A percentile compares a stretch with the other conserved stretches of the same genome.
Conservation (phyloP, 2,113 vertebrate genomes). For the Dendrocopos noguchii region DNA sequence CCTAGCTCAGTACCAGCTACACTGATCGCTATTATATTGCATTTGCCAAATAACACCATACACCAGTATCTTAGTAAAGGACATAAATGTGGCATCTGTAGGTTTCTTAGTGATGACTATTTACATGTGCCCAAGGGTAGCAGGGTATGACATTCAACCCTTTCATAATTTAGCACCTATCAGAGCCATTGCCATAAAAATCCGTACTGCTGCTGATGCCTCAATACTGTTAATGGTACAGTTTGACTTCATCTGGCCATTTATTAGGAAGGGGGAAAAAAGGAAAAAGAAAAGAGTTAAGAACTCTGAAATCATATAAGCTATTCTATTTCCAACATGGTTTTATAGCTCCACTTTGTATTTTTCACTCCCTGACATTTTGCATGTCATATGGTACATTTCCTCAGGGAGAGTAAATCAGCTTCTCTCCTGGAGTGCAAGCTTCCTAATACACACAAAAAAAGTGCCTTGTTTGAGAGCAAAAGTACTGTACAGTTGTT, state of each 20-base stretch:
- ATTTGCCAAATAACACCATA: neutral
- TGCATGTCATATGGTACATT: slow-evolving; percentile 60
- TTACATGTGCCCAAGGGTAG: neutral
- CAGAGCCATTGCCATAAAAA: neutral
- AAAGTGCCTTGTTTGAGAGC: slow-evolving; percentile 65
- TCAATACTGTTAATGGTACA: neutral
- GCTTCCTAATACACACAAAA: slow-evolving; percentile 69
- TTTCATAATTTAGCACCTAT: neutral
- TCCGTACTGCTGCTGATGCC: neutral
- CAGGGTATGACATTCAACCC: neutral
- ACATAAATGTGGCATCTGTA: neutral
- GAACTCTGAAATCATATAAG: neutral
- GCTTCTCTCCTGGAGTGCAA: slow-evolving; percentile 71
- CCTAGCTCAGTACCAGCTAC: neutral
- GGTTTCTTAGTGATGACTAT: neutral
- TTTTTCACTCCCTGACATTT: slow-evolving; percentile 64
- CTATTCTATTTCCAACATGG: slow-evolving; percentile 39
- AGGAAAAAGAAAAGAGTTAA: neutral
- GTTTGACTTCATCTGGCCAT: slow-evolving; percentile 43
- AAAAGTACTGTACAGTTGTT: slow-evolving; percentile 73
- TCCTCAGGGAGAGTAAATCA: slow-evolving; percentile 76
- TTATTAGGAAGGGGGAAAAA: neutral
- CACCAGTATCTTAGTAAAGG: neutral
- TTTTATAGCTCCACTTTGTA: slow-evolving; percentile 30
- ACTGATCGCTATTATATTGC: neutral